phyloP scores from a whole-genome alignment of 2,113 vertebrate genomes.

The Serilophus lunatus region DNA sequence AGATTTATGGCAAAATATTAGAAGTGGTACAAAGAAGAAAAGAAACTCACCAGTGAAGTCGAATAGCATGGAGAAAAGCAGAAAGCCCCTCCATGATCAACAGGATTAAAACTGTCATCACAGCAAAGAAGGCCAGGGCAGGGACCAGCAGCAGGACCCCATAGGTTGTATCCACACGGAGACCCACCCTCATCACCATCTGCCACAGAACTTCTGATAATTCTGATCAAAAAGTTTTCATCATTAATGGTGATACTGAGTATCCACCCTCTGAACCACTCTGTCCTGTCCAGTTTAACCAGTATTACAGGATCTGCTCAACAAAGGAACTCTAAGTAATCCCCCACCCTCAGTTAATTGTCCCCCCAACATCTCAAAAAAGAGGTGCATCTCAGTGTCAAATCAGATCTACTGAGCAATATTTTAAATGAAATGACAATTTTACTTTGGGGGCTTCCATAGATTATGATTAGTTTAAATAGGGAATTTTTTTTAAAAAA shows the following conservation, averaged over 20 bases:
- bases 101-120: conserved; percentile 90
- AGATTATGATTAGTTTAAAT: background rate
- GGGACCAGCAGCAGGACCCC: conserved; percentile 87
- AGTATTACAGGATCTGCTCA: background rate
- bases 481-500: background rate
- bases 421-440: background rate
- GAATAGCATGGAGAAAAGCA: conserved; percentile 94
- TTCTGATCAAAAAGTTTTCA: conserved; percentile 66
- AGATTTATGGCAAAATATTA: no score
- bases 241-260: background rate
- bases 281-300: background rate
- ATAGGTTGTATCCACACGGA: conserved; percentile 76
- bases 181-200: conserved; percentile 90
- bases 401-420: background rate
- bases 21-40: background rate
- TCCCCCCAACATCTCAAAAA: no score
- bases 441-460: background rate
- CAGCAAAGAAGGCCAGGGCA: conserved; percentile 82
- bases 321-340: background rate
- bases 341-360: background rate
- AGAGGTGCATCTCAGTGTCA: background rate
- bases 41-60: conserved; percentile 89
- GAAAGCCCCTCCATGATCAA: conserved; percentile 98
- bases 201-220: conserved; percentile 93
- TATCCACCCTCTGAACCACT: background rate